A percentile compares a stretch with the other conserved stretches of the same genome.
Evolutionary conservation across 1,140 invertebrate species (phyloP).

Genomic region (Ceratosolen solmsi): DNA sequence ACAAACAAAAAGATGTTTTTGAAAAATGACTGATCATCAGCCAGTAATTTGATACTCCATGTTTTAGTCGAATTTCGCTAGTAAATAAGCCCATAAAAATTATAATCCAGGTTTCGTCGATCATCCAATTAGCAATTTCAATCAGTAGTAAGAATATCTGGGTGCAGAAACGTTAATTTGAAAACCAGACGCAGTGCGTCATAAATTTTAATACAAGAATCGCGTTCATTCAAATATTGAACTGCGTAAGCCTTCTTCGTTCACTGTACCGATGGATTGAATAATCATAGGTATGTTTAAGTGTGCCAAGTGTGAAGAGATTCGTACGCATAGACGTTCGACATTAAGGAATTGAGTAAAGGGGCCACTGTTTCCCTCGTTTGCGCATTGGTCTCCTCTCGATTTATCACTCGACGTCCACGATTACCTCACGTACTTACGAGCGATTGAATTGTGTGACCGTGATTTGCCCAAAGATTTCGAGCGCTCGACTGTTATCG

Average conservation of each 20-base stretch:
- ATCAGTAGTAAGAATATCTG: not conserved
- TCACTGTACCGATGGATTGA: no score
- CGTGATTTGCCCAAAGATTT: not conserved
- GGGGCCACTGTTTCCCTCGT: slow-evolving; percentile 60
- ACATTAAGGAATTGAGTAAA: no score
- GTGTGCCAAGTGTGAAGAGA: slow-evolving; percentile 65
- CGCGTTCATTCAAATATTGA: no score
- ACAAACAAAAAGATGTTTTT: no score
- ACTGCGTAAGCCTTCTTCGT: no score
- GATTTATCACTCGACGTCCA: slow-evolving; percentile 30
- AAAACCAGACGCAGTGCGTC: not conserved
- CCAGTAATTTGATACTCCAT: not conserved
- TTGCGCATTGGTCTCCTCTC: slow-evolving; percentile 56
- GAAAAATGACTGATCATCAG: not conserved
- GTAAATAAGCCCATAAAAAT: not conserved
- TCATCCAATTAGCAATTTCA: no score
- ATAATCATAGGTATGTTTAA: not conserved
- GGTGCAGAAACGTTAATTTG: not conserved
- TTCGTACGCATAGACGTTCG: slow-evolving; percentile 42
- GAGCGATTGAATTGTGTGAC: slow-evolving; percentile 6
- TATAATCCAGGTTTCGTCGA: not conserved
- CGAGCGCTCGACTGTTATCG: not conserved
- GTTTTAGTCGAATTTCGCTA: not conserved
- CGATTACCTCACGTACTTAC: slow-evolving; percentile 4
- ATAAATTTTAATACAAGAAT: not conserved